Evolutionary conservation across 2,888 invertebrate species (phyloP).

Genomic region (Tenthredo amoena): DNA sequence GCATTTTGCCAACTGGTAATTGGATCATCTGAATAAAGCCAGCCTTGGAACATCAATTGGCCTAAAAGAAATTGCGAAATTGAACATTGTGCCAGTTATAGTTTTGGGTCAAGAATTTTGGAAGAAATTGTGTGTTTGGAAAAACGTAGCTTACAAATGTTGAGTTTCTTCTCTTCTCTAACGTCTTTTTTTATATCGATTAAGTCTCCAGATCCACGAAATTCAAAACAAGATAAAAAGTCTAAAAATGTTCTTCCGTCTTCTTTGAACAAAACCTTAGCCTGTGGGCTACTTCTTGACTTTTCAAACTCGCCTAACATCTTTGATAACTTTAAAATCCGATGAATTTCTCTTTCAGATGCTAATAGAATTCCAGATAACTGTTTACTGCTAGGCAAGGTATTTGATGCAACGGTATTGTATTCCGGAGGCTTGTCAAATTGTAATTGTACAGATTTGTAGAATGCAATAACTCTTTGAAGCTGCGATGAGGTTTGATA

Average conservation of each 20-base stretch:
- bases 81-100: background rate
- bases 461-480: conserved; percentile 69
- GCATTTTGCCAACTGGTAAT: conserved; percentile 74
- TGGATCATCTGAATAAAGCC: conserved; percentile 74
- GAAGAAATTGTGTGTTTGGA: background rate
- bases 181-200: conserved; percentile 77
- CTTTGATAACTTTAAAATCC: conserved; percentile 73
- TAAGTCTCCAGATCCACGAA: conserved; percentile 66
- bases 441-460: conserved; percentile 68
- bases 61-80: conserved; percentile 65
- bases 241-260: conserved; percentile 71
- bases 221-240: conserved; percentile 75
- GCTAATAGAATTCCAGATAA: conserved; percentile 68
- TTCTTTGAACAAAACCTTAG: conserved; percentile 74
- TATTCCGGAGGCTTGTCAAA: conserved; percentile 70
- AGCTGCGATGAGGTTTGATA: conserved; percentile 67
- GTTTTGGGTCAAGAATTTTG: background rate
- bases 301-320: conserved; percentile 64
- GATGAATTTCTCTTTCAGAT: conserved; percentile 75
- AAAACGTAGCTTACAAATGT: conserved; percentile 70
- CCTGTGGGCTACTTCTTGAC: conserved; percentile 61
- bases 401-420: conserved; percentile 66
- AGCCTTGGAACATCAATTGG: conserved; percentile 76
- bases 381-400: conserved; percentile 62
- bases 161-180: conserved; percentile 74